Evolutionary conservation across 2,888 invertebrate species (phyloP), one percentile per base, ranked within the genome.

Genomic region (Ormyrus rosae): DNA sequence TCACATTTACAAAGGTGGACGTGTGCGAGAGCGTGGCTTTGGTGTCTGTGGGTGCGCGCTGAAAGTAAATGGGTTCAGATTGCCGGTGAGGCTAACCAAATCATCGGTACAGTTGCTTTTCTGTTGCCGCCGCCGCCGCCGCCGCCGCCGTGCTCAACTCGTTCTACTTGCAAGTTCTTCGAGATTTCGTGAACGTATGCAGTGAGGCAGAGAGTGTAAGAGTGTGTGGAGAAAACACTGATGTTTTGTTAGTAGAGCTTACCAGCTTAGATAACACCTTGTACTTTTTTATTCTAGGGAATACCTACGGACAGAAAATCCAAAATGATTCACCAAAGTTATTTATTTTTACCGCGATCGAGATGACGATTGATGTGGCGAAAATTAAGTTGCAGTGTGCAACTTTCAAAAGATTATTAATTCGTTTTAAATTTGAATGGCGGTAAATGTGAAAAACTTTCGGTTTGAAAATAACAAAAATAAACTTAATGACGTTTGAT

Each of bases 201-300:
- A 19, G 9, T 53, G 19, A 7, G 45, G 10, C 8, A 11, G 34
- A 46, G 46, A 51, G 60, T 53, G 61, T n/a, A 9, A 9, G 19
- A 9, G 50, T 9, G 60, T 60, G 67, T 6, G 10, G 51, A 34
- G 34, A 45, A 19, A 51, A 45, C 19, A n/a, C 50, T 3, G 34
- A 34, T 34, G 50, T 60, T 19, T 53, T 0, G 55, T 10, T 63
- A 8, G 60, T 63, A 68, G 9, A 68, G 9, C 82, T 82, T 82
- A 82, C 82, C 82, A 82, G 46, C 48, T 80, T 82, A 6, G 78
- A 80, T 13, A 82, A 53, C 67, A 82, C 48, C 78, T 78, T 80
- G 78, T 80, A 82, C 63, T 74, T 82, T 82, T 72, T 82, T 50
- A 58, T 13, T 75, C 71, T 74, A 80, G 82, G 82, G 34, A 61